phyloP scores from a whole-genome alignment of 2,888 invertebrate genomes.

The Xanthia togata region DNA sequence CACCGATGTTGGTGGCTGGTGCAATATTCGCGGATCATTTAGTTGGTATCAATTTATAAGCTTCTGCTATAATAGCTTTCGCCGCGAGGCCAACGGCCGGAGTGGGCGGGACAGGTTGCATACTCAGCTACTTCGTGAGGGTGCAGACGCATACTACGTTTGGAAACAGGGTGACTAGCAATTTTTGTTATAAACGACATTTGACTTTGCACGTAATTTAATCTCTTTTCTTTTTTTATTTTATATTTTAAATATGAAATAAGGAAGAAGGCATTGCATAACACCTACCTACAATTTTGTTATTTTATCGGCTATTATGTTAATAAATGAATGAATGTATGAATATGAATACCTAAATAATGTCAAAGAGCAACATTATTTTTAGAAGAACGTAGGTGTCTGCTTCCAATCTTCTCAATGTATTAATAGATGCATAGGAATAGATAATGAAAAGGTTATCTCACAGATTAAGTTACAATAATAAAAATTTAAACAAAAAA shows the following conservation, averaged over 20 bases:
- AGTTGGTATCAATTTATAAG: conserved; percentile 59
- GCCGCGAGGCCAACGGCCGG: conserved; percentile 71
- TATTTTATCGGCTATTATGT: not conserved
- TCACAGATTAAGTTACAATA: not conserved
- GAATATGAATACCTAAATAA: not conserved
- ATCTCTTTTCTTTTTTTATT: not conserved
- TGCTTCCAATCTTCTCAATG: not conserved
- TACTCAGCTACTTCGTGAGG: conserved; percentile 53
- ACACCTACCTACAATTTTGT: not conserved
- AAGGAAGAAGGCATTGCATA: not conserved
- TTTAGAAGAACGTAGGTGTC: not conserved
- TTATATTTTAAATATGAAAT: not conserved
- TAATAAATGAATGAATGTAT: not conserved
- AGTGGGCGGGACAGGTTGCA: conserved; percentile 77
- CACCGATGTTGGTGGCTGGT: conserved; percentile 16
- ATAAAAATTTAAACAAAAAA: not conserved
- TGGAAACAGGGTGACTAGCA: conserved; percentile 1
- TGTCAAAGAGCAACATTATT: conserved; percentile 9
- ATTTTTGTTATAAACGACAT: not conserved
- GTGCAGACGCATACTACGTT: conserved; percentile 51
- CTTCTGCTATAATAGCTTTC: conserved; percentile 59
- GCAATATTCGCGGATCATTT: conserved; percentile 56
- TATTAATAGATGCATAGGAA: not conserved
- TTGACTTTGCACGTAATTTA: not conserved
- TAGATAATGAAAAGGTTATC: conserved; percentile 18